Evolutionary conservation across 2,113 vertebrate genomes (phyloP).

Genomic region (cat (Felis catus)): F.catus_Fca126_mat1.0 CM031423.1:52858001-52858500

Average conservation of each 20-base stretch:
- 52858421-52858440: background rate
- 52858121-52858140: background rate
- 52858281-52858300: background rate
- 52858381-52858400: background rate
- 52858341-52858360: background rate
- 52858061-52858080: background rate
- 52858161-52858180: background rate
- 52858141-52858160: background rate
- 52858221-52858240: background rate
- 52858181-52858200: background rate
- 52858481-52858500: constrained; percentile 3
- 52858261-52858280: background rate
- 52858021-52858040: constrained; percentile 56
- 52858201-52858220: background rate
- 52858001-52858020: constrained; percentile 76
- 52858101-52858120: background rate
- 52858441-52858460: background rate
- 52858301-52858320: background rate
- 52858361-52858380: background rate
- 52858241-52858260: background rate
- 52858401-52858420: background rate
- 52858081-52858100: background rate
- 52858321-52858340: background rate
- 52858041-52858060: background rate
- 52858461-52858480: background rate